A percentile compares a stretch with the other conserved stretches of the same genome.
Conservation (phyloP, 1,140 invertebrate species). For the Kradibia gibbosae region DNA sequence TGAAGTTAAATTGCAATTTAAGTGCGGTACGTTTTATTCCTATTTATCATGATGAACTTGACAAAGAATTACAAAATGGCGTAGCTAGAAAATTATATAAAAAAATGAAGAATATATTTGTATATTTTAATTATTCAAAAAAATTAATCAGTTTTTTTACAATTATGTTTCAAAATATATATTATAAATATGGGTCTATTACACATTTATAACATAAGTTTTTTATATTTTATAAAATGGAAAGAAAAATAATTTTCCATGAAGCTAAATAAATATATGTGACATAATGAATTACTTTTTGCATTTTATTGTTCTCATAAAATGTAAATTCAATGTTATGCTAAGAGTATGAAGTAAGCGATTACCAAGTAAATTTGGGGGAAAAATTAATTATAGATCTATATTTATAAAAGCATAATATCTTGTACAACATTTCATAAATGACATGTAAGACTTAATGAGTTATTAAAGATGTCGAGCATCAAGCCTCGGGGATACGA, state of each 20-base stretch:
- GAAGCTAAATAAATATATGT: slow-evolving; percentile 20
- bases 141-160: too few relatives aligned
- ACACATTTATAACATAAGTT: background rate
- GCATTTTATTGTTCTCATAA: slow-evolving; percentile 40
- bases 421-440: slow-evolving; percentile 31
- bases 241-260: background rate
- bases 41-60: slow-evolving; percentile 33
- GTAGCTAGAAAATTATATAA: background rate
- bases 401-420: slow-evolving; percentile 8
- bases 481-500: slow-evolving; percentile 12
- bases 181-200: background rate
- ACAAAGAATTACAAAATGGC: background rate
- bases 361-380: slow-evolving; percentile 11
- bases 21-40: slow-evolving; percentile 12
- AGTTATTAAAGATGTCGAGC: slow-evolving; percentile 44
- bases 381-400: background rate
- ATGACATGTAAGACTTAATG: slow-evolving; percentile 45
- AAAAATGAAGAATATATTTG: background rate
- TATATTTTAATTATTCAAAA: too few relatives aligned
- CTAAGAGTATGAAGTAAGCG: background rate
- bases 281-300: slow-evolving; percentile 21
- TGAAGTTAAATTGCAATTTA: background rate
- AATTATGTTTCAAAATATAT: too few relatives aligned
- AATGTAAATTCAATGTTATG: slow-evolving; percentile 42
- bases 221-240: background rate